Percentiles rank a stretch among this genome's conserved stretches.
These are phyloP conservation scores for Lycophotia porphyrea DNA, from an alignment of 2,888 invertebrate genomes.

Conservation along the genomic window DNA sequence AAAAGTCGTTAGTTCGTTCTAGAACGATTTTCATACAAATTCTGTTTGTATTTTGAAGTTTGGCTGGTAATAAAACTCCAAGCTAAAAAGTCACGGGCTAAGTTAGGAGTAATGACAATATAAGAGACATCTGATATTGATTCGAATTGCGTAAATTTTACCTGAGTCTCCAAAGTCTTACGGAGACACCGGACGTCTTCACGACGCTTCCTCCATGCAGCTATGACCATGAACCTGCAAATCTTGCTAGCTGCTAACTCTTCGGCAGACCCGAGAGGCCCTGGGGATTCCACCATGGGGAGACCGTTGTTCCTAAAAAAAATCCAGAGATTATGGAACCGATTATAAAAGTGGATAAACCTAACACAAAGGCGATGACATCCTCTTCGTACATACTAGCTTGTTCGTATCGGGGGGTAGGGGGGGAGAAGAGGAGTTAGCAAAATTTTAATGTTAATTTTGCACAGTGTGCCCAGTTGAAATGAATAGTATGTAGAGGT, in stretches of 20 bases:
- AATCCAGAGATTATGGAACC: neutral
- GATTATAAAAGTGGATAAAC: neutral
- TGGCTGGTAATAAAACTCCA: neutral
- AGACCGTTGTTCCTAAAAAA: conserved; percentile 55
- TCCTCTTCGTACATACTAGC: neutral
- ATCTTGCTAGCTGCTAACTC: conserved; percentile 84
- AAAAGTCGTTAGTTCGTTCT: neutral
- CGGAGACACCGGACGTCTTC: conserved; percentile 86
- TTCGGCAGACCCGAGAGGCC: conserved; percentile 69
- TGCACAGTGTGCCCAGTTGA: neutral
- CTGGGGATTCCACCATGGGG: conserved; percentile 69
- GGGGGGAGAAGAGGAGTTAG: too few relatives aligned
- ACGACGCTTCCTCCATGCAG: conserved; percentile 89
- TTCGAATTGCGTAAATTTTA: conserved; percentile 42
- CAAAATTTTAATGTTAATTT: neutral
- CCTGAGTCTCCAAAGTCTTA: conserved; percentile 85
- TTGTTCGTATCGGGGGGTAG: neutral
- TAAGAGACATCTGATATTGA: neutral
- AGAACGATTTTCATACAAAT: neutral
- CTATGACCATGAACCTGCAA: conserved; percentile 85
- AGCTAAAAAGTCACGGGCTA: neutral
- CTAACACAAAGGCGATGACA: neutral
- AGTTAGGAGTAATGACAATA: too few relatives aligned
- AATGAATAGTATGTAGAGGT: neutral
- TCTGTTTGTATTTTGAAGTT: neutral